These are phyloP conservation scores for Ips nitidus DNA, from an alignment of 1,140 invertebrate genomes.

Conservation along the genomic window DNA sequence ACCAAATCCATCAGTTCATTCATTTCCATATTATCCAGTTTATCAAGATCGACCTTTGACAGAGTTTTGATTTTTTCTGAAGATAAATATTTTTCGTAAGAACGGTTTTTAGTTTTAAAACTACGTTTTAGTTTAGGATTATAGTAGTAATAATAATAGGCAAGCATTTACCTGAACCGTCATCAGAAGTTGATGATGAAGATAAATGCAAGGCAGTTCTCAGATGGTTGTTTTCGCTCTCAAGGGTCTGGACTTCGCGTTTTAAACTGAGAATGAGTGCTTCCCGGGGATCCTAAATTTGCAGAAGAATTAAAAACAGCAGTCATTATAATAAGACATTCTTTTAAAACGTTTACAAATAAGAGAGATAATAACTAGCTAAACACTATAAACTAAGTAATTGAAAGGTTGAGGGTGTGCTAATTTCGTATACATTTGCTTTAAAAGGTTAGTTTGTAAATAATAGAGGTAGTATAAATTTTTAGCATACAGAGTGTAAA, in stretches of 20 bases:
- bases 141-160: background rate
- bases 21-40: slow-evolving; percentile 70
- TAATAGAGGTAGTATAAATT: no score
- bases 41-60: slow-evolving; percentile 68
- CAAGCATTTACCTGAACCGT: background rate
- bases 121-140: no score
- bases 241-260: slow-evolving; percentile 81
- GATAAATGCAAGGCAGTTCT: slow-evolving; percentile 62
- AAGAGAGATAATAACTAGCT: no score
- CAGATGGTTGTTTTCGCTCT: slow-evolving; percentile 90
- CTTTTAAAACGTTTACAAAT: no score
- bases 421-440: no score
- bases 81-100: background rate
- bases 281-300: slow-evolving; percentile 81
- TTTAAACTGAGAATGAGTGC: slow-evolving; percentile 88
- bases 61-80: slow-evolving; percentile 47
- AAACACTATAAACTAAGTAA: no score
- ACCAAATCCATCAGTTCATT: slow-evolving; percentile 73
- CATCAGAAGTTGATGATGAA: slow-evolving; percentile 21
- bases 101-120: no score
- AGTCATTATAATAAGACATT: no score
- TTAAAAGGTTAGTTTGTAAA: no score
- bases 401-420: no score
- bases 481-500: no score
- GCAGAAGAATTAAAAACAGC: background rate